These are phyloP conservation scores for Sialia sialis DNA, from an alignment of 2,113 vertebrate species.

Conservation along the genomic window DNA sequence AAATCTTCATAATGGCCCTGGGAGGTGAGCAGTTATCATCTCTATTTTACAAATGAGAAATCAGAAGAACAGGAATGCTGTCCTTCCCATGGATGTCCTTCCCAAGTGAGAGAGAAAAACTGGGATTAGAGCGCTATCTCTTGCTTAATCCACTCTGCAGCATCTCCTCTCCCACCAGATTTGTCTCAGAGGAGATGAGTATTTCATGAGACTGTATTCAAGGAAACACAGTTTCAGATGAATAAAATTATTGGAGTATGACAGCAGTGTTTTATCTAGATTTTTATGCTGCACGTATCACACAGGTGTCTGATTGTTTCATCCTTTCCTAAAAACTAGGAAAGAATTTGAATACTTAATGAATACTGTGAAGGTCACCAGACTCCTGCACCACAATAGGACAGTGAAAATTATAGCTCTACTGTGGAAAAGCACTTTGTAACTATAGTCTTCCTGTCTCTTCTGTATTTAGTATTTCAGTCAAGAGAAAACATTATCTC, in stretches of 20 bases:
- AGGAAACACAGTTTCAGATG: neutral
- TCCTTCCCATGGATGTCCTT: neutral
- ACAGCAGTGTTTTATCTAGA: neutral
- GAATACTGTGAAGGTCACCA: neutral
- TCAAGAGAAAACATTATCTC: neutral
- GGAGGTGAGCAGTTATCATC: constrained; percentile 57
- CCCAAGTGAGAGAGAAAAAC: constrained; percentile 4
- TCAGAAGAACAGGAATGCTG: constrained; percentile 22
- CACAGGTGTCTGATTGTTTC: neutral
- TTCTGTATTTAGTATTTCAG: neutral
- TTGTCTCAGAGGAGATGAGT: neutral
- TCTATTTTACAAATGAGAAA: constrained; percentile 57
- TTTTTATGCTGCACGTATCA: neutral
- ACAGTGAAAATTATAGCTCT: neutral
- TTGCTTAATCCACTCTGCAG: constrained; percentile 32
- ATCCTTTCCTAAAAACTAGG: neutral
- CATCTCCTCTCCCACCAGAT: neutral
- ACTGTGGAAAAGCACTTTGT: neutral
- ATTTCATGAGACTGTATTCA: neutral
- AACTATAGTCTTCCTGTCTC: neutral
- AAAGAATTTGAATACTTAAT: neutral
- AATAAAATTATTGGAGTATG: neutral
- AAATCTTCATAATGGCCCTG: constrained; percentile 53
- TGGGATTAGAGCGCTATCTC: constrained; percentile 33
- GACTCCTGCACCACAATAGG: neutral